Evolutionary conservation across 2,113 vertebrate species (phyloP).

Genomic region (Erythrolamprus reginae): DNA sequence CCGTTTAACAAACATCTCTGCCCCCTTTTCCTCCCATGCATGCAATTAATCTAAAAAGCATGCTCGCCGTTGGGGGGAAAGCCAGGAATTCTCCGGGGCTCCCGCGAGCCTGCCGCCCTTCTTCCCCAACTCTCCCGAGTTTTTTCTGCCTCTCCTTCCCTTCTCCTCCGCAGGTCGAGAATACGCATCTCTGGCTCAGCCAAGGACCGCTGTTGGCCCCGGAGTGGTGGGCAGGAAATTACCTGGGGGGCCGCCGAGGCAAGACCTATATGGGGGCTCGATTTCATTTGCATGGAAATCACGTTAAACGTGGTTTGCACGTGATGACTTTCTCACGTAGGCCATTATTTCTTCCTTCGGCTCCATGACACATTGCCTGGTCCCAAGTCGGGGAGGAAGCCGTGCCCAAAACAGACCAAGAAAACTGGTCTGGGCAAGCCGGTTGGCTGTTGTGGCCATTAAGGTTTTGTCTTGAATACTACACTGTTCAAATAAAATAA

Average conservation of each 20-base stretch:
- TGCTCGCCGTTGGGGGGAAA: constrained; percentile 34
- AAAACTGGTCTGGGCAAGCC: not conserved
- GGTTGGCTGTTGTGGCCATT: not conserved
- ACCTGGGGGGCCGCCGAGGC: not conserved
- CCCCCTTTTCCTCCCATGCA: constrained; percentile 52
- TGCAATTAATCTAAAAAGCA: constrained; percentile 61
- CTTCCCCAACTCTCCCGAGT: not conserved
- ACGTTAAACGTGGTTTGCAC: not conserved
- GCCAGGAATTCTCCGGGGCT: not conserved
- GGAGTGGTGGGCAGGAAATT: not conserved
- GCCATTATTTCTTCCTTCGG: not conserved
- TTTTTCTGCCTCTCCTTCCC: not conserved
- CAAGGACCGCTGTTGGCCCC: not conserved
- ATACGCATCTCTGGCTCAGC: not conserved
- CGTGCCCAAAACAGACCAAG: not conserved
- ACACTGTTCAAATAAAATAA: too few relatives aligned
- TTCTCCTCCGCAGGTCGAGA: not conserved
- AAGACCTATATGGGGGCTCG: not conserved
- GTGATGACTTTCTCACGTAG: not conserved
- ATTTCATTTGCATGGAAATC: not conserved
- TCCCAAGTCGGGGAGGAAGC: not conserved
- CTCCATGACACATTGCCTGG: not conserved
- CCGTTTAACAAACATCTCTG: constrained; percentile 42
- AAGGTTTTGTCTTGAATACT: too few relatives aligned
- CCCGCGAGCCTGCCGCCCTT: not conserved